Evolutionary conservation across 2,113 vertebrate genomes (phyloP), one percentile per base, ranked within the genome.

Genomic region (Toxostoma redivivum): DNA sequence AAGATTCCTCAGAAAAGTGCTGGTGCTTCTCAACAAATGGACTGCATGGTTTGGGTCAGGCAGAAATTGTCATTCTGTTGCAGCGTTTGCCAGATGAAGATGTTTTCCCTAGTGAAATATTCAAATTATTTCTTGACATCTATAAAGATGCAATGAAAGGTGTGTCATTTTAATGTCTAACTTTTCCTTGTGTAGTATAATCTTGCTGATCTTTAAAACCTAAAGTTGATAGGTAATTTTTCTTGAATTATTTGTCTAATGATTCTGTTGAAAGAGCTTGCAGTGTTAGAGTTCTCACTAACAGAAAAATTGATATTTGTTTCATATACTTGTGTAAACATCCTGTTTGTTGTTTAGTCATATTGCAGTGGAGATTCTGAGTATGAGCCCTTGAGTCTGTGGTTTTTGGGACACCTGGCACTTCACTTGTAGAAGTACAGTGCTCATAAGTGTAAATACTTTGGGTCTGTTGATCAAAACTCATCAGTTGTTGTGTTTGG

Each of bases 1-100:
- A 93, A 99, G 99, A 98, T 98, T 97, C 96, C 81, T 97, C 97
- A 64, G 98, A 98, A 73, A 98, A 97, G 83, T 99, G 99, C 92
- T 99, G 99, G 99, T 99, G 98, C 92, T 98, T 99, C 45, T 98
- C 98, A 96, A 99, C 99, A 42, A 99, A 98, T 14, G 99, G 99
- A 86, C 97, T 99, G 12, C 99, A 98, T 97, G 98, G 99, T 45
- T 97, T 99, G 95, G 99, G 99, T 38, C 99, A 99, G 97, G 98
- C 98, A 85, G 99, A 99, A 98, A 92, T 99, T 96, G 96, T 99
- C 61, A 98, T 99, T 96, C 64, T 99, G 31, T 95, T 99, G 89
- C 97, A 98, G 91, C 97, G 98, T 96, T 98, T 99, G 81, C 97
- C 98, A 66, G 98, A 99, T 69, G 99, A 99, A 96, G 98, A 98